Percentiles rank a stretch among this genome's conserved stretches.
These are phyloP conservation scores for Mionectes macconnelli DNA, from an alignment of 2,113 vertebrate genomes.

Conservation along the genomic window DNA sequence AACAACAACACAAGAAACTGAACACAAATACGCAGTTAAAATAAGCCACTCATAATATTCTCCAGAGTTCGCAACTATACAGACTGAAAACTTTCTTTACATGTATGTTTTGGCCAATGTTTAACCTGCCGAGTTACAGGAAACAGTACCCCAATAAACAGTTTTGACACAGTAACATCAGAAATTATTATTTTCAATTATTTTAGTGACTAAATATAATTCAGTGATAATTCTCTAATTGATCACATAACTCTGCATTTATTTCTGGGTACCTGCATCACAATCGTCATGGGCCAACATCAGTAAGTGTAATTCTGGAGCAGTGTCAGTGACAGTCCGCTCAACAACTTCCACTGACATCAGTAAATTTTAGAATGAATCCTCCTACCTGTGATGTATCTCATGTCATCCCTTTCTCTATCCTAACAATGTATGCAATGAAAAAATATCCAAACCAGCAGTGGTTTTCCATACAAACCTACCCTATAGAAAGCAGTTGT, in stretches of 20 bases:
- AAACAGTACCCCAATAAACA: not conserved
- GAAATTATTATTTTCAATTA: not conserved
- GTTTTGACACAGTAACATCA: not conserved
- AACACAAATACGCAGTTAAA: not conserved
- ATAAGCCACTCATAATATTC: not conserved
- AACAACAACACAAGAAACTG: not conserved
- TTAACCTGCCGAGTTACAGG: not conserved
- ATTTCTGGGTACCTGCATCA: not conserved
- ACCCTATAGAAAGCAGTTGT: slow-evolving; percentile 96
- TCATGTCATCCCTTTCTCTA: not conserved
- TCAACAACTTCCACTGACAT: not conserved
- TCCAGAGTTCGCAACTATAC: not conserved
- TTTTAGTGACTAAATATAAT: not conserved
- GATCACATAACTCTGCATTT: not conserved
- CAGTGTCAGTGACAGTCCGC: not conserved
- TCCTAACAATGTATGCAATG: not conserved
- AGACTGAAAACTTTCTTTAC: not conserved
- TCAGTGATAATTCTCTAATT: not conserved
- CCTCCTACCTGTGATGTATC: fast-evolving
- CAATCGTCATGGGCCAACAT: not conserved
- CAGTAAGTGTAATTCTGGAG: not conserved
- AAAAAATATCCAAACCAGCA: not conserved
- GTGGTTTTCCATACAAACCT: slow-evolving; percentile 61
- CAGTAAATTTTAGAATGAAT: not conserved
- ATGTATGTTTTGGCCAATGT: not conserved